These are phyloP conservation scores for Pipistrellus kuhlii DNA, from an alignment of 2,797 vertebrate genomes.

Conservation along the genomic window DNA sequence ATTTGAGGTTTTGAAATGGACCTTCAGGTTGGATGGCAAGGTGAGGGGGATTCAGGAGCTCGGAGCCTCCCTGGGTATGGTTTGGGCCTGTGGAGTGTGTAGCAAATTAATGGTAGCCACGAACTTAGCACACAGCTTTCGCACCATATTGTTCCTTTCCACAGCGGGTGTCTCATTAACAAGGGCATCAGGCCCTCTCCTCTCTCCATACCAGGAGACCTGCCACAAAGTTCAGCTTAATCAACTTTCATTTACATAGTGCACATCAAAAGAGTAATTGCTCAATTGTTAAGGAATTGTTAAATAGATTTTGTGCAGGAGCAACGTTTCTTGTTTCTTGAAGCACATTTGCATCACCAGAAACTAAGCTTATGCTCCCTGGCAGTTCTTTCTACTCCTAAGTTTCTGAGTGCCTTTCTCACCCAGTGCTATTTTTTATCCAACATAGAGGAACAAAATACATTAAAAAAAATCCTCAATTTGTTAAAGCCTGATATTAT, in stretches of 20 bases:
- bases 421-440: slow-evolving; percentile 75
- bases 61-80: not conserved
- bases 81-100: not conserved
- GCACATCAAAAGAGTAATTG: slow-evolving; percentile 59
- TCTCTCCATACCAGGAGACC: slow-evolving; percentile 40
- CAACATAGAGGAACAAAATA: slow-evolving; percentile 80
- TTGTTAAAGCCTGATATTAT: slow-evolving; percentile 86
- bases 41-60: not conserved
- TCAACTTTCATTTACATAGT: slow-evolving; percentile 59
- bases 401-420: slow-evolving; percentile 76
- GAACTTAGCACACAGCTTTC: not conserved
- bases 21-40: not conserved
- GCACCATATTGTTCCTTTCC: not conserved
- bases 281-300: slow-evolving; percentile 62
- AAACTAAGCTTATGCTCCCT: slow-evolving; percentile 58
- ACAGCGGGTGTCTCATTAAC: not conserved
- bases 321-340: slow-evolving; percentile 67
- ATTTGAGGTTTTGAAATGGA: not conserved
- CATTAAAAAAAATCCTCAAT: slow-evolving; percentile 85
- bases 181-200: slow-evolving; percentile 8
- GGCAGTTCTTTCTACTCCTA: slow-evolving; percentile 64
- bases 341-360: slow-evolving; percentile 68
- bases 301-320: slow-evolving; percentile 60
- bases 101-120: not conserved
- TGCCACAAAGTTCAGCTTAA: slow-evolving; percentile 54